Conservation (phyloP, 2,797 vertebrate species). For the Chanos chanos region DNA sequence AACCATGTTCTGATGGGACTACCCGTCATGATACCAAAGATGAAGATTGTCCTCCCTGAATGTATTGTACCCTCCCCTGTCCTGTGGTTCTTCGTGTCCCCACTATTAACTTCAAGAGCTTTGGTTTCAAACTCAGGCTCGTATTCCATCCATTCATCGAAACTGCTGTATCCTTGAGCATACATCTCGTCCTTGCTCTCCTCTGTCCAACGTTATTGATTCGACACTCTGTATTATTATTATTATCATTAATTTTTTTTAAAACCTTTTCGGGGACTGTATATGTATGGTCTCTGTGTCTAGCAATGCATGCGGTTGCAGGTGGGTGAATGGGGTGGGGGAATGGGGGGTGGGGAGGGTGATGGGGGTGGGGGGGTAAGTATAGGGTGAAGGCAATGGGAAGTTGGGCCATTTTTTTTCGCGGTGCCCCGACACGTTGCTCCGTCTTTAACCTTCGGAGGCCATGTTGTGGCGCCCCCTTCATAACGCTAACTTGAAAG, state of each 20-base stretch:
- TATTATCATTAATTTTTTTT: too few relatives aligned
- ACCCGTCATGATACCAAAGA: constrained; percentile 83
- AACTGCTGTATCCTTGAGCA: constrained; percentile 9
- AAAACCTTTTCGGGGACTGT: too few relatives aligned
- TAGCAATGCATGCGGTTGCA: too few relatives aligned
- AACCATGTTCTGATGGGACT: constrained; percentile 77
- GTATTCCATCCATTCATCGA: constrained; percentile 18
- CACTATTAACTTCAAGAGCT: too few relatives aligned
- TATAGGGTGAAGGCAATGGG: too few relatives aligned
- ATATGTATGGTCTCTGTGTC: too few relatives aligned
- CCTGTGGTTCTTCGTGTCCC: too few relatives aligned
- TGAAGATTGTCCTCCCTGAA: constrained; percentile 78
- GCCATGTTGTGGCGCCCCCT: constrained; percentile 63
- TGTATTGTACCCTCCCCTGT: too few relatives aligned
- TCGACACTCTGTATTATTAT: too few relatives aligned
- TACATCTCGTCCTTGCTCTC: constrained; percentile 32
- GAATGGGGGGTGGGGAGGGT: too few relatives aligned
- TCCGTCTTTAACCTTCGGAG: constrained; percentile 67
- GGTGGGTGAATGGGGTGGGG: too few relatives aligned
- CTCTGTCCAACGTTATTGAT: constrained; percentile 26
- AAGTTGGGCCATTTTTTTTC: constrained; percentile 47
- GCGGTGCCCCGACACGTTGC: constrained; percentile 42
- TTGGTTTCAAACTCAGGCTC: constrained; percentile 26
- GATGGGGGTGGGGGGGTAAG: too few relatives aligned
- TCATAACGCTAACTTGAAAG: constrained; percentile 77